Conservation (phyloP, 2,888 invertebrate species). For the Parapristionchus giblindavisi region DNA sequence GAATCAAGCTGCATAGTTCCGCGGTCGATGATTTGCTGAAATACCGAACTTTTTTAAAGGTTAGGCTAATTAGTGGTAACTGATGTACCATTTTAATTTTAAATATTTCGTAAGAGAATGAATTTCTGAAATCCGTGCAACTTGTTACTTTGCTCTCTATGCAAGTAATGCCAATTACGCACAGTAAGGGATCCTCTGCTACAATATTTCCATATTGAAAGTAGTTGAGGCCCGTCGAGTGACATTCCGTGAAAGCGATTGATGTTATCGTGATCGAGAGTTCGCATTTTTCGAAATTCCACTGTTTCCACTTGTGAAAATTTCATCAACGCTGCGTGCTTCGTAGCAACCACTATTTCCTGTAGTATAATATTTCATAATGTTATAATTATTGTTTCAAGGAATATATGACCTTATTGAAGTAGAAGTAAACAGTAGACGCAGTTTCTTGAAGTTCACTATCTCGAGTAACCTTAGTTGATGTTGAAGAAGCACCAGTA, state of each 20-base stretch:
- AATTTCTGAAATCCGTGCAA: background rate
- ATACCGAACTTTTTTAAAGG: background rate
- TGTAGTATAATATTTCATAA: background rate
- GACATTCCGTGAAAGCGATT: conserved; percentile 34
- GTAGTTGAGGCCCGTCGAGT: conserved; percentile 30
- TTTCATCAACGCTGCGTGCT: conserved; percentile 27
- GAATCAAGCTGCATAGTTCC: conserved; percentile 39
- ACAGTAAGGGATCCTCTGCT: conserved; percentile 32
- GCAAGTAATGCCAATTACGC: background rate
- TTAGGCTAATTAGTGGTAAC: background rate
- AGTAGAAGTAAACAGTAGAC: conserved; percentile 14
- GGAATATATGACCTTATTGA: conserved; percentile 22
- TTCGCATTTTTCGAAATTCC: conserved; percentile 37
- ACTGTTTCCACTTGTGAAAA: conserved; percentile 11
- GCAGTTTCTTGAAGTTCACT: conserved; percentile 22
- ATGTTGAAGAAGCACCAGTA: conserved; percentile 7
- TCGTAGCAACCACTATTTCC: conserved; percentile 29
- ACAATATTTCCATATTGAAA: conserved; percentile 34
- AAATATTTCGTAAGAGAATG: background rate
- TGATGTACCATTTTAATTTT: background rate
- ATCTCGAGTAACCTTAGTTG: conserved; percentile 1
- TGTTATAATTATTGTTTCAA: background rate
- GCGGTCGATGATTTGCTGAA: conserved; percentile 33
- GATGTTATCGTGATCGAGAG: conserved; percentile 31
- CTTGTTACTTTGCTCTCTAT: too few species aligned